A percentile compares a stretch with the other conserved stretches of the same genome.
phyloP scores from a whole-genome alignment of 2,113 vertebrate genomes.

The Podarcis muralis region DNA sequence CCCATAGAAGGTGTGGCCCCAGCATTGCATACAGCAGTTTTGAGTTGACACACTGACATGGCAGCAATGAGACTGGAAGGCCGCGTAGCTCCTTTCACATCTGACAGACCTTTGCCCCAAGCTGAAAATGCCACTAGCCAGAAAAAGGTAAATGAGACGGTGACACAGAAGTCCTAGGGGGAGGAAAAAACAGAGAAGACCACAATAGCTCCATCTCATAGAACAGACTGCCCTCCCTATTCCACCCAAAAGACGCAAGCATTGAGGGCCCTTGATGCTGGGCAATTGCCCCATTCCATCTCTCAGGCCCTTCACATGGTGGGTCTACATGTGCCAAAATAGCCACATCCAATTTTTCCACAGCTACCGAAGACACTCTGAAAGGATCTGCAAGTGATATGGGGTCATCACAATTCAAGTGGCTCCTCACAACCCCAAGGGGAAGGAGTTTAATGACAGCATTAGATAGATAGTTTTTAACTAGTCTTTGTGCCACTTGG shows the following conservation, averaged over 20 bases:
- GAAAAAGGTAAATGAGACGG: slow-evolving; percentile 86
- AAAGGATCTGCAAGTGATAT: not conserved
- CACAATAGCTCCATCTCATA: not conserved
- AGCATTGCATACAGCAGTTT: slow-evolving; percentile 55
- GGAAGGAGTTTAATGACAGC: not conserved
- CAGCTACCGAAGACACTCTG: not conserved
- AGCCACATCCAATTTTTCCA: not conserved
- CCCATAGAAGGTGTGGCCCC: slow-evolving; percentile 84
- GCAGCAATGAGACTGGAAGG: slow-evolving; percentile 71
- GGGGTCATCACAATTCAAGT: not conserved
- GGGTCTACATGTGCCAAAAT: not conserved
- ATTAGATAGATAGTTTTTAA: not conserved
- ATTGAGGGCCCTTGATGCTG: not conserved
- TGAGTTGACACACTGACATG: slow-evolving; percentile 68
- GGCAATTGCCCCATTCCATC: not conserved
- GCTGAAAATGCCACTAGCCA: slow-evolving; percentile 92
- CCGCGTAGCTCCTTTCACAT: slow-evolving; percentile 84
- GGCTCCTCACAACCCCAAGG: not conserved
- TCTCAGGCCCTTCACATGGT: not conserved
- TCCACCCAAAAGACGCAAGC: not conserved
- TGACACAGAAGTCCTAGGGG: slow-evolving; percentile 88
- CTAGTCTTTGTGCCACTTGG: not conserved
- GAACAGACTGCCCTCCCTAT: not conserved
- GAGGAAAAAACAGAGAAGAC: slow-evolving; percentile 11
- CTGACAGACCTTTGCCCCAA: slow-evolving; percentile 91